These are phyloP conservation scores for Laterallus jamaicensis DNA, from an alignment of 2,113 vertebrate genomes.

Conservation along the genomic window DNA sequence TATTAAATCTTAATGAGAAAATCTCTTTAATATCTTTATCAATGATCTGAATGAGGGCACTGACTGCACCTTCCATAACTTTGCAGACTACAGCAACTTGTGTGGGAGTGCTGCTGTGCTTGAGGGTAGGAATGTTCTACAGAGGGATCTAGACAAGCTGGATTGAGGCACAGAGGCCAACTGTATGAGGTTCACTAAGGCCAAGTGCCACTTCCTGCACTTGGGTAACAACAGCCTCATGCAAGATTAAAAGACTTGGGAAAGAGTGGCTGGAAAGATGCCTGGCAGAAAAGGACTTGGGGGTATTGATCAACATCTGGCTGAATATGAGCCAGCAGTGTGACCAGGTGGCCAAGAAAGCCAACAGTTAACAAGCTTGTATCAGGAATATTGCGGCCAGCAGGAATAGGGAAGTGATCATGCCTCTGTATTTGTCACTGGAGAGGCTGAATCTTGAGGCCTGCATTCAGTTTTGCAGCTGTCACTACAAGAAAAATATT, in stretches of 20 bases:
- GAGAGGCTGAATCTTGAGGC: no score
- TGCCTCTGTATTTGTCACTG: not conserved
- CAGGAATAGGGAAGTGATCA: no score
- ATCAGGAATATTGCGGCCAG: not conserved
- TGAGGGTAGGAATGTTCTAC: not conserved
- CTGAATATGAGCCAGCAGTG: not conserved
- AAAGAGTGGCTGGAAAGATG: not conserved
- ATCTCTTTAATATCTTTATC: not conserved
- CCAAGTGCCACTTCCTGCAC: not conserved
- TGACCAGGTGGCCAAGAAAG: not conserved
- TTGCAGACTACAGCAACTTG: not conserved
- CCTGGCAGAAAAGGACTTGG: not conserved
- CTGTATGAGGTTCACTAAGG: not conserved
- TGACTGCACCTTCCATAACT: not conserved
- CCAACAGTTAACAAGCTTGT: not conserved
- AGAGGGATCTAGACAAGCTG: no score
- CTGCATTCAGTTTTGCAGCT: not conserved
- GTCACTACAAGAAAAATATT: not conserved
- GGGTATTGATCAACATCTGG: no score
- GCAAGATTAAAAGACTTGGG: not conserved
- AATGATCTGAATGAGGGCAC: not conserved
- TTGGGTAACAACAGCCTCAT: not conserved
- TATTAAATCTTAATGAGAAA: not conserved
- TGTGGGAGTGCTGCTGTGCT: no score
- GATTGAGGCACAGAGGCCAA: accelerated